Base-by-base conservation (phyloP, 2,888 invertebrate species). In the Slavum lentiscoides region DNA sequence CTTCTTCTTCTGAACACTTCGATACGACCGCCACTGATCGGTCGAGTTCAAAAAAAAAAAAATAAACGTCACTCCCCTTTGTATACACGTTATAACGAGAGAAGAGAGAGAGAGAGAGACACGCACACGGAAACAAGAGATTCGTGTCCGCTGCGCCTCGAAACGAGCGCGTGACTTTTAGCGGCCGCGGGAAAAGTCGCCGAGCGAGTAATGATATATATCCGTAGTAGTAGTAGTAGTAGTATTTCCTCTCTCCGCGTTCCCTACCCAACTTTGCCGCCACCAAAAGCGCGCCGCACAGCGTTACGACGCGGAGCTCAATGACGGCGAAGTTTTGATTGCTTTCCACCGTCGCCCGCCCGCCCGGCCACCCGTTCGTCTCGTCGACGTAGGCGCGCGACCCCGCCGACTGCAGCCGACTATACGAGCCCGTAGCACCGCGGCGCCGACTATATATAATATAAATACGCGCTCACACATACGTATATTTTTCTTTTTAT, bases 271-370 rank as follows among this genome's bases (percentile, higher is more conserved):
- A 7, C 43, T 43, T 9, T 9, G 43, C 43, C 43, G 7, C 39
- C 39, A 7, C 39, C 8, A 7, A 2, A 9, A 7, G 43, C 43
- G 43, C 43, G 43, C 7, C 37, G 21, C 49, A 15, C 70, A 15
- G 13, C 17, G 53, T 53, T 53, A 66, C 4, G 1, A 30, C 30
- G 30, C 77, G 17, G 59, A 70, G 55, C 70, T 64, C 77, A 23
- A 70, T 39, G 77, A 80, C 77, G 70, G 55, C 62, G 70, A 80
- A 80, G 70, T 80, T 80, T 80, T 80, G 77, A 80, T 80, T 80
- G 77, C 77, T 80, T 69, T 62, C 59, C 49, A n/a, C 30, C 59
- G 15, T 13, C 43, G 13, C n/a, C 62, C 53, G 19, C 69, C 7
- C 19, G 17, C 6, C 6, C n/a, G n/a, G 9, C 37, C 4, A 1